Evolutionary conservation across 1,140 invertebrate species (phyloP).

Genomic region (Muscidifurax raptorellus): DNA sequence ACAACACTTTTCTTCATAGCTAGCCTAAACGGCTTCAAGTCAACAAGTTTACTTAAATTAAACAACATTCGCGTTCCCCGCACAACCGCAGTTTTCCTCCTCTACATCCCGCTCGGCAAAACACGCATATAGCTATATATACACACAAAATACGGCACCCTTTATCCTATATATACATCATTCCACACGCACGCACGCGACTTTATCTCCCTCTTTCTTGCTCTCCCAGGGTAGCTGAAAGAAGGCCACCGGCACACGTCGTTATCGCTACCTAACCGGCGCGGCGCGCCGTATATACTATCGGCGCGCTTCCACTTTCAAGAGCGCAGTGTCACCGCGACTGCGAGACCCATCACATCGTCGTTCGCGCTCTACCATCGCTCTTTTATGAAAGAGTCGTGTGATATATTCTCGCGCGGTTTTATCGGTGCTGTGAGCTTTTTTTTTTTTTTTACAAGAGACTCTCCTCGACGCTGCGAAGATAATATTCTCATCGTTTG

Average conservation of each 20-base stretch:
- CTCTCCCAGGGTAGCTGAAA: not conserved
- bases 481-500: too few species aligned
- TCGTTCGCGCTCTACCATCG: not conserved
- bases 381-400: not conserved
- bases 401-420: not conserved
- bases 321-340: constrained; percentile 51
- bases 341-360: constrained; percentile 40
- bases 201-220: not conserved
- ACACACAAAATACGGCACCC: not conserved
- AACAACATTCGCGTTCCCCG: too few species aligned
- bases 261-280: constrained; percentile 17
- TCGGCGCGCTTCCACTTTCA: constrained; percentile 34
- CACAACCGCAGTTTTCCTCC: too few species aligned
- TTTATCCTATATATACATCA: not conserved
- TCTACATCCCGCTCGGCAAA: too few species aligned
- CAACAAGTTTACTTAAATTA: too few species aligned
- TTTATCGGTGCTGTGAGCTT: not conserved
- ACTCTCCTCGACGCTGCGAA: too few species aligned
- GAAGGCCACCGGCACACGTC: constrained; percentile 14
- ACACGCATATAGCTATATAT: too few species aligned
- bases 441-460: too few species aligned
- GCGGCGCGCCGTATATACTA: constrained; percentile 20
- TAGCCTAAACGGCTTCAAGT: too few species aligned
- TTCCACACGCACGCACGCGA: not conserved
- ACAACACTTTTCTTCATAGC: too few species aligned